phyloP scores from a whole-genome alignment of 1,140 invertebrate genomes.

The Aleiodes sp. region DNA sequence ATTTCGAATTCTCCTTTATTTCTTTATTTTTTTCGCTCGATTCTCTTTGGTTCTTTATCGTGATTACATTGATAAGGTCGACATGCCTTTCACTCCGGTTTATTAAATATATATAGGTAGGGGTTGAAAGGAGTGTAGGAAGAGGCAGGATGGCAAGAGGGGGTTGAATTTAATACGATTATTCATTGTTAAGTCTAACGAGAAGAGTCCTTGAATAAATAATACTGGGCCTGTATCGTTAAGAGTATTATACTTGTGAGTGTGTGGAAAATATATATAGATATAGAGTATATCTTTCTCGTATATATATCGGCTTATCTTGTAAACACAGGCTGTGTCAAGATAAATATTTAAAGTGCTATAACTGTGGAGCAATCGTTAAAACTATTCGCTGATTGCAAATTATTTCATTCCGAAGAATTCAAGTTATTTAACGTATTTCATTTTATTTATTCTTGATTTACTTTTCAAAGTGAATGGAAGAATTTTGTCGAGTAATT shows the following conservation, averaged over 20 bases:
- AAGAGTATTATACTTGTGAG: slow-evolving; percentile 13
- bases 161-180: slow-evolving; percentile 31
- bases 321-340: slow-evolving; percentile 30
- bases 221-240: slow-evolving; percentile 23
- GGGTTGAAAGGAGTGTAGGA: not conserved
- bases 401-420: not conserved
- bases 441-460: not conserved
- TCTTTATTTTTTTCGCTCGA: not conserved
- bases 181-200: slow-evolving; percentile 35
- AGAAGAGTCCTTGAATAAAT: slow-evolving; percentile 36
- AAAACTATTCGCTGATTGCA: not conserved
- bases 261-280: slow-evolving; percentile 25
- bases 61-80: not conserved
- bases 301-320: slow-evolving; percentile 36
- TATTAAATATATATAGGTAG: slow-evolving; percentile 7
- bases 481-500: slow-evolving; percentile 1
- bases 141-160: no score
- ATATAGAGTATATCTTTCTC: slow-evolving; percentile 10
- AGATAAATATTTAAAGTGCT: slow-evolving; percentile 32
- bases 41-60: not conserved
- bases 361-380: slow-evolving; percentile 1
- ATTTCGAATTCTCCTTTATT: slow-evolving; percentile 2
- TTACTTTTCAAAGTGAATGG: not conserved
- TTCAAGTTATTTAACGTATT: not conserved
- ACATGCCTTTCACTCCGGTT: slow-evolving; percentile 1